Evolutionary conservation across 2,113 vertebrate genomes (phyloP).

Genomic region (Pomatostomus ruficeps): DNA sequence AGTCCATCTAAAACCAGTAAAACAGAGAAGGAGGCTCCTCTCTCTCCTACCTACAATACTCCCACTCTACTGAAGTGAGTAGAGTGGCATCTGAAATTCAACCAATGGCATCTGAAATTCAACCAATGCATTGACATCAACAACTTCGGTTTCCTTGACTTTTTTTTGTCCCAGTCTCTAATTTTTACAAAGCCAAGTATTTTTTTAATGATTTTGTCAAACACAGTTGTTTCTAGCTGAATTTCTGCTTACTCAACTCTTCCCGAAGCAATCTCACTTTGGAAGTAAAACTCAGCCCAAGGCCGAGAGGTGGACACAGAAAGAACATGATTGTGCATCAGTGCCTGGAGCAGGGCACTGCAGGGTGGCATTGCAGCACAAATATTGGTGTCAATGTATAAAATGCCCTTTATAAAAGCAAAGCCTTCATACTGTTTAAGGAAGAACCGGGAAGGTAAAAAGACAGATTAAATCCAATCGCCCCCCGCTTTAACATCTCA

Average conservation of each 20-base stretch:
- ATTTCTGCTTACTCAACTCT: not conserved
- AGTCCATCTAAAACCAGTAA: not conserved
- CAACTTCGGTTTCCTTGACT: rapidly evolving
- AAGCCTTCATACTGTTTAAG: not conserved
- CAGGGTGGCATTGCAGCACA: not conserved
- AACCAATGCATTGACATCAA: not conserved
- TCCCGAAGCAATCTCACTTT: not conserved
- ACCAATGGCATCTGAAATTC: not conserved
- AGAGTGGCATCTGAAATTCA: not conserved
- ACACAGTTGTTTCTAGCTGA: not conserved
- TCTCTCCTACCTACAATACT: not conserved
- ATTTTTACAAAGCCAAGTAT: not conserved
- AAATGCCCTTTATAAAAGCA: not conserved
- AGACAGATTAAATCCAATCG: not conserved
- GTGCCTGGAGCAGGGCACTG: not conserved
- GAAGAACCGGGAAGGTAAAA: not conserved
- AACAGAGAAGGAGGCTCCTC: not conserved
- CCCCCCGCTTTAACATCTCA: not conserved
- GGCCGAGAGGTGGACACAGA: not conserved
- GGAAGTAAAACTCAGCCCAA: not conserved
- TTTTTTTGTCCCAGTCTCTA: no score
- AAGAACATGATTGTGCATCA: not conserved
- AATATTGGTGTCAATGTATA: not conserved
- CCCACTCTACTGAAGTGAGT: rapidly evolving
- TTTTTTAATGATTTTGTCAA: not conserved